A percentile compares a stretch with the other conserved stretches of the same genome.
These are phyloP conservation scores for Gibbula magus DNA, from an alignment of 2,888 invertebrate species.

Conservation along the genomic window DNA sequence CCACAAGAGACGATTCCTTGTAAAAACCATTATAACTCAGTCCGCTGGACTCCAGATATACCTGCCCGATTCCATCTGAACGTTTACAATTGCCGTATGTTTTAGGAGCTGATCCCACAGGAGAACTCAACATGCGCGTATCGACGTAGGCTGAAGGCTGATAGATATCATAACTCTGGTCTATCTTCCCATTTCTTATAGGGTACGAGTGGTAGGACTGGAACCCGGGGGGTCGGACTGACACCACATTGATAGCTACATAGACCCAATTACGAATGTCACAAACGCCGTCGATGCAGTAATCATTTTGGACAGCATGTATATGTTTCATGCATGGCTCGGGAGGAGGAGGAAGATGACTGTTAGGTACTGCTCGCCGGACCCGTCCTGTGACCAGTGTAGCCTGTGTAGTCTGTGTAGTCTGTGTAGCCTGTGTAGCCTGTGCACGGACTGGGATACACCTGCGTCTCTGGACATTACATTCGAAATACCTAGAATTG, in stretches of 20 bases:
- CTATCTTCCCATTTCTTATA: conserved; percentile 52
- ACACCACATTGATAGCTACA: conserved; percentile 62
- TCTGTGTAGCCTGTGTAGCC: neutral
- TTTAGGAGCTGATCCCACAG: conserved; percentile 33
- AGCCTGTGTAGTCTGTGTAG: neutral
- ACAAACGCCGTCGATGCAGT: conserved; percentile 59
- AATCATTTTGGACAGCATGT: conserved; percentile 56
- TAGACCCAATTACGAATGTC: conserved; percentile 64
- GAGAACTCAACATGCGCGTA: conserved; percentile 34
- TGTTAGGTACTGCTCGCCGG: neutral
- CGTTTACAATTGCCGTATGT: conserved; percentile 36
- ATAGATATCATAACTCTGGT: conserved; percentile 57
- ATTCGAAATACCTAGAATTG: conserved; percentile 37
- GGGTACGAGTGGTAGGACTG: conserved; percentile 54
- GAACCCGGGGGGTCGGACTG: conserved; percentile 59
- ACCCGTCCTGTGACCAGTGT: no score
- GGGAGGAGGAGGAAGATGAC: conserved; percentile 18
- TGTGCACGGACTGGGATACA: neutral
- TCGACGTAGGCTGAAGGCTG: conserved; percentile 45
- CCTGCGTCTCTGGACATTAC: neutral
- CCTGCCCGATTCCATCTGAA: conserved; percentile 53
- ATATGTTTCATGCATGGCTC: conserved; percentile 41
- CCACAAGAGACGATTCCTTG: conserved; percentile 63
- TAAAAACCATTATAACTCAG: conserved; percentile 65
- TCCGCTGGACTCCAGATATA: conserved; percentile 60